Evolutionary conservation across 2,797 vertebrate species (phyloP).

Genomic region (Clarias pachynema): DNA sequence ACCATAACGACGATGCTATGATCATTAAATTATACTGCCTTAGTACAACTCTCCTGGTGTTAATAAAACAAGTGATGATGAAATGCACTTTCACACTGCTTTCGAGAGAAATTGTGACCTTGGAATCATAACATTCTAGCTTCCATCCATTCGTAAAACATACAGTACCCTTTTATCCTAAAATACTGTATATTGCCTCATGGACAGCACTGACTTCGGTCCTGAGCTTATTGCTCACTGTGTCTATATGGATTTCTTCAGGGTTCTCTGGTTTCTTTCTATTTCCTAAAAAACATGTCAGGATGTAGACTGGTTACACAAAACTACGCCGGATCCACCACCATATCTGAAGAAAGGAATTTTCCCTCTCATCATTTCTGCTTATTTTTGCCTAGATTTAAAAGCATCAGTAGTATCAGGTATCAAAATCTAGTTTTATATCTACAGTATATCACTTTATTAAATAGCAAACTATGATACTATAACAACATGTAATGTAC

Average conservation of each 20-base stretch:
- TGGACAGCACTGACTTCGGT: background rate
- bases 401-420: background rate
- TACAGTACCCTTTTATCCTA: background rate
- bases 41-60: background rate
- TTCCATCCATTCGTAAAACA: background rate
- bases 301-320: background rate
- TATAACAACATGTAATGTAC: no score
- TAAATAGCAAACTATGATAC: no score
- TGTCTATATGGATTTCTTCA: background rate
- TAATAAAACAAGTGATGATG: slow-evolving; percentile 2
- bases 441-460: background rate
- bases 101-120: background rate
- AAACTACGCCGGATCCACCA: background rate
- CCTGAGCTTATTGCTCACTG: background rate
- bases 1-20: background rate
- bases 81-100: background rate
- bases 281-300: background rate
- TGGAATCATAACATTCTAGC: background rate
- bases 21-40: slow-evolving; percentile 12
- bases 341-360: no score
- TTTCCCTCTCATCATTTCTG: background rate
- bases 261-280: background rate
- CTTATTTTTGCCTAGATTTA: background rate
- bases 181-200: background rate
- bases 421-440: background rate